A percentile compares a stretch with the other conserved stretches of the same genome.
Conservation (phyloP, 2,797 vertebrate species). For the Hippocampus kuda region DNA sequence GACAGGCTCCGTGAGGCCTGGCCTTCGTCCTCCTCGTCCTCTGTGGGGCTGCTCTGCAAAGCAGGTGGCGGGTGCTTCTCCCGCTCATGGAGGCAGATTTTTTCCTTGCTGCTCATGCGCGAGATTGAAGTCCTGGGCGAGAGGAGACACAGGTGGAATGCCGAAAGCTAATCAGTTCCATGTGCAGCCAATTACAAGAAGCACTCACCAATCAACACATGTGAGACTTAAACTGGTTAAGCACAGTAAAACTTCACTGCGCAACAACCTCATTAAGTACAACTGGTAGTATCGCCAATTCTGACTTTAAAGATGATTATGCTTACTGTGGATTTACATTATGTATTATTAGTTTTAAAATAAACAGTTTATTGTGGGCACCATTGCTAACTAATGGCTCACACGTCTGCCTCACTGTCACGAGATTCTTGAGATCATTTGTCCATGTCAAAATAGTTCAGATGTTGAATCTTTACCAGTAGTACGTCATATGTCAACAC, state of each 20-base stretch:
- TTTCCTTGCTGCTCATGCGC: conserved; percentile 83
- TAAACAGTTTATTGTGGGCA: too few relatives aligned
- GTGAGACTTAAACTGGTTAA: not conserved
- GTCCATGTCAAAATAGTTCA: too few relatives aligned
- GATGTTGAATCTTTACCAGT: too few relatives aligned
- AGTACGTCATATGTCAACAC: too few relatives aligned
- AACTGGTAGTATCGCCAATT: not conserved
- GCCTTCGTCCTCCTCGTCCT: conserved; percentile 72
- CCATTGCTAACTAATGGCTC: too few relatives aligned
- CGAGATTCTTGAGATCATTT: too few relatives aligned
- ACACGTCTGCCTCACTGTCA: too few relatives aligned
- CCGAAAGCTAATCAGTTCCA: conserved; percentile 66
- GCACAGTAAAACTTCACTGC: not conserved
- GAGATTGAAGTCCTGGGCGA: conserved; percentile 79
- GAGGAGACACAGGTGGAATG: conserved; percentile 62
- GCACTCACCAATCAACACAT: conserved; percentile 35
- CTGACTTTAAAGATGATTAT: not conserved
- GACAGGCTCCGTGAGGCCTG: conserved; percentile 41
- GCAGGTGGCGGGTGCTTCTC: conserved; percentile 72
- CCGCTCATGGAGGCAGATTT: conserved; percentile 74
- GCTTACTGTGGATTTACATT: too few relatives aligned
- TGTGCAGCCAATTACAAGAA: conserved; percentile 64
- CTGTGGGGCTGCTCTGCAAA: conserved; percentile 64
- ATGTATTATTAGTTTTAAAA: too few relatives aligned
- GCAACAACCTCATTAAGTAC: not conserved